Evolutionary conservation across 2,888 invertebrate genomes (phyloP).

Genomic region (Malacosoma neustria): DNA sequence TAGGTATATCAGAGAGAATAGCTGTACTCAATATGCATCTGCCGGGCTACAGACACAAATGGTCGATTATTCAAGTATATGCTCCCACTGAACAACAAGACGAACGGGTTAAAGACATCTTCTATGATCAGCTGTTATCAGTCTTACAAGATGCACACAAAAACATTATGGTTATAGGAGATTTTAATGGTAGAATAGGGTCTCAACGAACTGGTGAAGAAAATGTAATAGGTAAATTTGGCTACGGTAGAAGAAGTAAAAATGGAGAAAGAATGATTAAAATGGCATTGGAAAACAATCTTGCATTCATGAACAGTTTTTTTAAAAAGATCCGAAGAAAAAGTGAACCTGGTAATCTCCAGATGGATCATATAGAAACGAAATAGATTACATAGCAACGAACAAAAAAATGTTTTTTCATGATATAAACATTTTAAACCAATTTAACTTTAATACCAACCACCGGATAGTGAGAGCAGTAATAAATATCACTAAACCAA

Average conservation of each 20-base stretch:
- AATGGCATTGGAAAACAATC: slow-evolving; percentile 3
- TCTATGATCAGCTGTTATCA: slow-evolving; percentile 6
- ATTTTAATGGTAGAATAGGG: slow-evolving; percentile 9
- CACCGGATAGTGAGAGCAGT: no score
- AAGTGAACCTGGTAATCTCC: no score
- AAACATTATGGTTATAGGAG: slow-evolving; percentile 9
- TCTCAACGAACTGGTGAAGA: slow-evolving; percentile 4
- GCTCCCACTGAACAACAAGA: slow-evolving; percentile 8
- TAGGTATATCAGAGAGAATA: slow-evolving; percentile 6
- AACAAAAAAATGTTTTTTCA: no score
- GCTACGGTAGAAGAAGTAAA: slow-evolving; percentile 6
- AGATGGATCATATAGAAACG: no score
- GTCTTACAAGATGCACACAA: slow-evolving; percentile 6
- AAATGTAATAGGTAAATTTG: slow-evolving; percentile 5
- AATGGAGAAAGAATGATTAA: slow-evolving; percentile 5
- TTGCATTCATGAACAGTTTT: slow-evolving; percentile 6
- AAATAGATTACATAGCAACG: no score
- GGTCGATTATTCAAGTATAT: slow-evolving; percentile 9
- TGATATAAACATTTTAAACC: no score
- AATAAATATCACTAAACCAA: no score
- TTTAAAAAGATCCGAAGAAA: slow-evolving; percentile 5
- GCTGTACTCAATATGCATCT: slow-evolving; percentile 6
- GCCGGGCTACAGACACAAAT: slow-evolving; percentile 4
- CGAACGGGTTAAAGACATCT: slow-evolving; percentile 3
- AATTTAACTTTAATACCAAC: no score